A percentile compares a stretch with the other conserved stretches of the same genome.
phyloP scores from a whole-genome alignment of 2,797 vertebrate genomes.

The Aldrovandia affinis region DNA sequence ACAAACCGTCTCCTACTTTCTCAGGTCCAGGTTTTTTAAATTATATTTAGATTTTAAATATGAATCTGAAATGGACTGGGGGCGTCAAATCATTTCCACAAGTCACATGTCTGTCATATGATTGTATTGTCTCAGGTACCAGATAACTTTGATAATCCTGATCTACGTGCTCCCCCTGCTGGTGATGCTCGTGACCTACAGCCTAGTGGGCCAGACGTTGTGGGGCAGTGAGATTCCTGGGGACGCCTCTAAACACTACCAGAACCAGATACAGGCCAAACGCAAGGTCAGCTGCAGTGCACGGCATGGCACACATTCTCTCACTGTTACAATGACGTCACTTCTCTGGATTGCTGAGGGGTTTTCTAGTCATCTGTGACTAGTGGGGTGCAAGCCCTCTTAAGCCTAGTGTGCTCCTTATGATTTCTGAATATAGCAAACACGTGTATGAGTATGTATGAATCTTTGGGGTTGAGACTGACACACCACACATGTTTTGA shows the following conservation, averaged over 20 bases:
- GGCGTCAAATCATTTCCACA: background rate
- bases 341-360: too few species aligned
- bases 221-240: slow-evolving; percentile 85
- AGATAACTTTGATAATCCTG: slow-evolving; percentile 83
- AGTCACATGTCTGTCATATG: background rate
- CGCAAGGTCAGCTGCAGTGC: slow-evolving; percentile 79
- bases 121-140: slow-evolving; percentile 75
- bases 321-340: background rate
- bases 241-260: slow-evolving; percentile 76
- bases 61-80: background rate
- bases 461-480: too few species aligned
- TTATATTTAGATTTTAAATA: background rate
- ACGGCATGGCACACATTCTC: background rate
- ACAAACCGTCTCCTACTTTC: background rate
- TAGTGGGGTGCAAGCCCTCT: too few species aligned
- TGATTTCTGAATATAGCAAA: too few species aligned
- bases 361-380: too few species aligned
- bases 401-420: too few species aligned
- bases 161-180: slow-evolving; percentile 89
- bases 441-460: too few species aligned
- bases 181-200: slow-evolving; percentile 92
- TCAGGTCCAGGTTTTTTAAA: background rate
- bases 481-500: too few species aligned
- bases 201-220: slow-evolving; percentile 81
- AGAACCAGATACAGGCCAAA: slow-evolving; percentile 86